A percentile compares a stretch with the other conserved stretches of the same genome.
phyloP scores from a whole-genome alignment of 2,888 invertebrate genomes.

The Drosophila diplacantha region DNA sequence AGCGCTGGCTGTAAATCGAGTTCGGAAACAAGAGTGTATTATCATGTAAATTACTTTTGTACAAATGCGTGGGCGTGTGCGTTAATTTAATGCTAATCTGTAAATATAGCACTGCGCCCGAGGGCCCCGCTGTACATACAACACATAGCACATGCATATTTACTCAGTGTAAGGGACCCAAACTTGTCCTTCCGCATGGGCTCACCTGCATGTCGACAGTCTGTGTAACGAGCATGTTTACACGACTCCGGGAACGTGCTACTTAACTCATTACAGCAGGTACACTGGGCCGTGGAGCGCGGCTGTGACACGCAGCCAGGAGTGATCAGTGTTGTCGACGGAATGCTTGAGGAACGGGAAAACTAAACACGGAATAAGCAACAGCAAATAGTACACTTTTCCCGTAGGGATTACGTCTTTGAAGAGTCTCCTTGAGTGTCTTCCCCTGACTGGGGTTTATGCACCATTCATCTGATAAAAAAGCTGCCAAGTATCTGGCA shows the following conservation, averaged over 20 bases:
- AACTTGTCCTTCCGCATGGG: conserved; percentile 57
- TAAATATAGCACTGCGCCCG: conserved; percentile 49
- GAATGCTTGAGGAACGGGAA: neutral
- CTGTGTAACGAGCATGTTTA: conserved; percentile 58
- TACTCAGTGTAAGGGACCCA: conserved; percentile 13
- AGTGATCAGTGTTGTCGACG: conserved; percentile 17
- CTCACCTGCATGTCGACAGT: conserved; percentile 36
- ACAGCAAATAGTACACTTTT: neutral
- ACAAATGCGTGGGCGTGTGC: conserved; percentile 55
- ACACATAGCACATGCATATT: conserved; percentile 9
- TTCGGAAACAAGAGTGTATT: conserved; percentile 45
- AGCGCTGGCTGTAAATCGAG: conserved; percentile 32
- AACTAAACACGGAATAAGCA: neutral
- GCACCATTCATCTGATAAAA: too few species aligned
- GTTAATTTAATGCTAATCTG: conserved; percentile 66
- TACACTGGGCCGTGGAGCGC: conserved; percentile 4
- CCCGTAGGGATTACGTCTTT: neutral
- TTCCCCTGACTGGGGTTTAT: neutral
- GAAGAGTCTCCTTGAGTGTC: neutral
- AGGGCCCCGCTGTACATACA: conserved; percentile 53
- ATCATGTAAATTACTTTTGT: conserved; percentile 65
- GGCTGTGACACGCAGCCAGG: conserved; percentile 46
- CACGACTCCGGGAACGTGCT: conserved; percentile 41
- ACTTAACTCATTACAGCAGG: conserved; percentile 40
- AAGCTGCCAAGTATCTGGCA: too few species aligned